phyloP scores from a whole-genome alignment of 2,797 vertebrate genomes.

The Sebastes trivittatus region DNA sequence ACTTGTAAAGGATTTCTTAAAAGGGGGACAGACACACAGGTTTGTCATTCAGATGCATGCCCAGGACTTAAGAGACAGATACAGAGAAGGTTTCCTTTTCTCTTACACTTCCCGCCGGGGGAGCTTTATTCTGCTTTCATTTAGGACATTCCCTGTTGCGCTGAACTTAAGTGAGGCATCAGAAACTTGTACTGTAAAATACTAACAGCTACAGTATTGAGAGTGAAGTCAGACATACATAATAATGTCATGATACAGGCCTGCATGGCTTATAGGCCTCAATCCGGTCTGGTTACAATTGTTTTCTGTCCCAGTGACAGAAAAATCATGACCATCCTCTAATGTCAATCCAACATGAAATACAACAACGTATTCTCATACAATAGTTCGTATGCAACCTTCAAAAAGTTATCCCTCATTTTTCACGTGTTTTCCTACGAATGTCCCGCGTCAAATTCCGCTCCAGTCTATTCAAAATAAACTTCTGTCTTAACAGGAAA shows the following conservation, averaged over 20 bases:
- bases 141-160: slow-evolving; percentile 54
- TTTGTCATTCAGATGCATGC: slow-evolving; percentile 85
- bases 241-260: slow-evolving; percentile 11
- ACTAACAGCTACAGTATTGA: slow-evolving; percentile 9
- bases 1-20: slow-evolving; percentile 87
- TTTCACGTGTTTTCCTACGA: too few species aligned
- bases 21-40: slow-evolving; percentile 87
- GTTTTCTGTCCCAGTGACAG: background rate
- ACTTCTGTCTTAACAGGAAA: too few species aligned
- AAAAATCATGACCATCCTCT: background rate
- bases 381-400: too few species aligned
- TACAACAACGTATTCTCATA: background rate
- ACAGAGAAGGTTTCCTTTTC: slow-evolving; percentile 65
- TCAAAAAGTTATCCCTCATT: too few species aligned
- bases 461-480: too few species aligned
- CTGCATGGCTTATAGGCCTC: background rate
- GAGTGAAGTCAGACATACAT: slow-evolving; percentile 9
- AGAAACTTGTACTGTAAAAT: slow-evolving; percentile 38
- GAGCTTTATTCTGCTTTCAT: slow-evolving; percentile 66
- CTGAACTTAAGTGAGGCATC: slow-evolving; percentile 60
- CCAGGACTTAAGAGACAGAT: slow-evolving; percentile 71
- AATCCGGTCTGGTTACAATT: background rate
- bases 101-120: slow-evolving; percentile 60
- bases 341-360: slow-evolving; percentile 30
- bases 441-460: too few species aligned